phyloP scores from a whole-genome alignment of 2,113 vertebrate species.

The Cavia porcellus region DNA sequence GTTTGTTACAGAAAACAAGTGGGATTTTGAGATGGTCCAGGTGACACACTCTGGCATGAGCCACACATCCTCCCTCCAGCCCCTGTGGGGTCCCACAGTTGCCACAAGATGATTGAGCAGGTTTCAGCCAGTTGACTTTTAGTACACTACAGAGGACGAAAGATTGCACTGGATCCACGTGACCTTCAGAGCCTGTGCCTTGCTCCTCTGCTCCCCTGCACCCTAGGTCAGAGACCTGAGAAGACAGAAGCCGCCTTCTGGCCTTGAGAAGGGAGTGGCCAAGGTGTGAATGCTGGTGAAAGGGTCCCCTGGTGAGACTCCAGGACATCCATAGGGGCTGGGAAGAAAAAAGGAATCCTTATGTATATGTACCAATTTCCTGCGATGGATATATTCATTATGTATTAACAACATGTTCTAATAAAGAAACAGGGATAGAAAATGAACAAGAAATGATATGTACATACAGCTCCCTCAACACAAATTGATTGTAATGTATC shows the following conservation, averaged over 20 bases:
- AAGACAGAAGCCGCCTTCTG: background rate
- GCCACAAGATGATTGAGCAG: background rate
- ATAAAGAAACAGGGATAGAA: background rate
- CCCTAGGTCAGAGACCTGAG: background rate
- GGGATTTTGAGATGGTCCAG: background rate
- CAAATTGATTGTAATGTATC: background rate
- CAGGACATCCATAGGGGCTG: too few species aligned
- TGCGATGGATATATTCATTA: background rate
- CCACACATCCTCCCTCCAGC: background rate
- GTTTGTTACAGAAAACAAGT: background rate
- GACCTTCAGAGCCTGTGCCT: background rate
- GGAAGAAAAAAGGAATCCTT: background rate
- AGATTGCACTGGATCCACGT: background rate
- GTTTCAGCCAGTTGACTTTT: background rate
- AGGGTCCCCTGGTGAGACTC: background rate
- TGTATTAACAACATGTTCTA: background rate
- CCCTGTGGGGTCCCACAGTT: background rate
- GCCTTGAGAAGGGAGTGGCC: background rate
- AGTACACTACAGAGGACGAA: background rate
- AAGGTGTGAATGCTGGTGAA: accelerated
- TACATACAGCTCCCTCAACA: background rate
- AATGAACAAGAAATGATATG: background rate
- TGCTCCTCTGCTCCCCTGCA: background rate
- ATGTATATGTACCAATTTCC: background rate
- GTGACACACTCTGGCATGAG: background rate